Evolutionary conservation across 2,888 invertebrate genomes (phyloP), one percentile per base, ranked within the genome.

Genomic region (Tachina grossa): DNA sequence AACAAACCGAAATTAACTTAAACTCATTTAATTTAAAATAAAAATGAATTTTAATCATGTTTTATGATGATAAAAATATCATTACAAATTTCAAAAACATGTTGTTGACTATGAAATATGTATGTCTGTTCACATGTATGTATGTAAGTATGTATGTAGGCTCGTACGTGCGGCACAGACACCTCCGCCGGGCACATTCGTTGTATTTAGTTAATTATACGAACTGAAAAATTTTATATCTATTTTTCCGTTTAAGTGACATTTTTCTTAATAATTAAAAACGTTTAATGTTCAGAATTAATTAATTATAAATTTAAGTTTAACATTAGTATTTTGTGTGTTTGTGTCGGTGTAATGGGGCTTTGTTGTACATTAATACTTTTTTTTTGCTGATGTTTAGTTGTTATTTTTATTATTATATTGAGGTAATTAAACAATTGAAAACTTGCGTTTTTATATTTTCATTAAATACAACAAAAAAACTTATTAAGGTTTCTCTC

Each of bases 391-490:
- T 10, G 16, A 3, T 55, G 6, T 57, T 13, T 45, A 31, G 22
- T 51, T 63, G 51, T 41, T 78, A 59, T 72, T 78, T 83, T 83
- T 74, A 61, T 80, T 83, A 71, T 82, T 76, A 77, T 83, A 71
- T 83, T 72, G 71, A 72, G 72, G 78, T 83, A 83, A 83, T 83
- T 83, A 83, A 83, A 78, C 77, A 83, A 83, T 83, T 83, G 83
- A 83, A 83, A 68, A 77, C 72, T 83, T 83, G 83, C 83, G 83
- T 83, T 83, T 83, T 69, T 77, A 31, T 83, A 57, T 51, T 72
- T 74, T 71, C 51, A 49, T 68, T 57, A 39, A 39, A 49, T 8
- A 47, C 22, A 31, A 47, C 53, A 31, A 43, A 65, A 61, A 49
- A 61, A 65, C 16, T 55, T 81, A 68, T 69, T 19, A 61, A 74